Base-by-base conservation (phyloP, 2,797 vertebrate genomes). In the Sebastes vulpes region DNA sequence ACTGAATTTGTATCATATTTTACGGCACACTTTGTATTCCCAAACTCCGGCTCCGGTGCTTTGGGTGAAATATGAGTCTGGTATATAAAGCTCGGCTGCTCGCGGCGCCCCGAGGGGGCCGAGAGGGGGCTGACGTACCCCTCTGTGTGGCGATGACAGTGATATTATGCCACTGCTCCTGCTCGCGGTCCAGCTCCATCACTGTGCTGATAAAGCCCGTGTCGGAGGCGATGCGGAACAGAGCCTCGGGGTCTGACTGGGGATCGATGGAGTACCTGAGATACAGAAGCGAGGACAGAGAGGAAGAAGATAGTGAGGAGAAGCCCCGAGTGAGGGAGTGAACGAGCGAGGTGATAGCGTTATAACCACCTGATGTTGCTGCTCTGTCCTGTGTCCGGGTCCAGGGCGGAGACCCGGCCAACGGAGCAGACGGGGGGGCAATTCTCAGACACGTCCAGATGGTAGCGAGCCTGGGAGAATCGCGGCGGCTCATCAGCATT, bases 261-360 rank as follows among this genome's bases (percentile, higher is more conserved):
- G 97, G 97, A 79, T 97, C 96, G 83, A 98, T 97, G 85, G 97
- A 97, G 92, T 97, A 98, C 87, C 98, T 98, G 88, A 18, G 70
- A 87, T 16, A 77, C 21, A 53, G 56, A 77, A 69, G 73, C 50
- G 71, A 26, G 25, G 18, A 64, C 21, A 14, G 42, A 63, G 16
- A 48, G 42, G 46, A 76, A 70, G 1, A 11, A 42, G 38, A 46
- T 18, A 18, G 25, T 2, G 69, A 31, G 20, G 48, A n/a, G 14
- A 75, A 0, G 18, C 7, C 18, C 7, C 1, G 46, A 78, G 71
- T 20, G 61, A 59, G 52, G 2, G 61, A 59, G 35, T 42, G 25
- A 61, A 10, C 32, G 65, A 83, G 61, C 50, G 73, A 73, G 35
- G 42, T 1, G 56, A 75, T 1, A 9, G 65, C 4, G 61, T 50